These are phyloP conservation scores for Clostera curtula DNA, from an alignment of 2,888 invertebrate species.

Conservation along the genomic window DNA sequence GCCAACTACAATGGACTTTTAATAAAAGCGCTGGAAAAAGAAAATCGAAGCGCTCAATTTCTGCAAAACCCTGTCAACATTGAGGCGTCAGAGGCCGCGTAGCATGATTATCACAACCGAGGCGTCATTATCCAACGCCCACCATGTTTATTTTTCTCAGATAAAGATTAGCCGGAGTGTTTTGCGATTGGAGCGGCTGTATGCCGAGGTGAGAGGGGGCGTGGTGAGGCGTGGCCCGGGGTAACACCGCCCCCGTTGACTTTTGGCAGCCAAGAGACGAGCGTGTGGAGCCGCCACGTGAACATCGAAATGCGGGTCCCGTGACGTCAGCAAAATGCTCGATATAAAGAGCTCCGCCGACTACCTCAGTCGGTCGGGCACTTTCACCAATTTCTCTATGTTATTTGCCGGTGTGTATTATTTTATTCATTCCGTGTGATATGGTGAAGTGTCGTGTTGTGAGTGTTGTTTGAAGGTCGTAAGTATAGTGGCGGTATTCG, in stretches of 20 bases:
- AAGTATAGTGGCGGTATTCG: conserved; percentile 21
- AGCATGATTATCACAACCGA: conserved; percentile 66
- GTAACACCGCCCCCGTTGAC: conserved; percentile 21
- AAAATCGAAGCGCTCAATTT: conserved; percentile 47
- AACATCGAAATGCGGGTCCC: conserved; percentile 44
- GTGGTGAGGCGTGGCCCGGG: conserved; percentile 41
- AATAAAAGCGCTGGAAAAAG: conserved; percentile 38
- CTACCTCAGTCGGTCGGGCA: conserved; percentile 92
- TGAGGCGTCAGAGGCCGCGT: conserved; percentile 63
- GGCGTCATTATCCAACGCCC: conserved; percentile 69
- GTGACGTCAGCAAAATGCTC: conserved; percentile 78
- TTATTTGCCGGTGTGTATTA: conserved; percentile 89
- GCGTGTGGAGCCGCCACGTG: conserved; percentile 31
- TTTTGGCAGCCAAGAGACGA: conserved; percentile 8
- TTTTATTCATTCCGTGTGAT: conserved; percentile 29
- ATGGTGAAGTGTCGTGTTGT: conserved; percentile 38
- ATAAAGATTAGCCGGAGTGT: conserved; percentile 71
- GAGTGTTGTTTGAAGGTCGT: conserved; percentile 26
- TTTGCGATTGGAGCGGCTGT: conserved; percentile 60
- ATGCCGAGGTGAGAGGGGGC: conserved; percentile 37
- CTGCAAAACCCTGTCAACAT: conserved; percentile 55
- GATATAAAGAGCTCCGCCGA: conserved; percentile 95
- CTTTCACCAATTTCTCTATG: conserved; percentile 96
- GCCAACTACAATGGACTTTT: conserved; percentile 38
- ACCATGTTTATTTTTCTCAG: conserved; percentile 73